phyloP scores from a whole-genome alignment of 2,888 invertebrate genomes.

The Meta bourneti region DNA sequence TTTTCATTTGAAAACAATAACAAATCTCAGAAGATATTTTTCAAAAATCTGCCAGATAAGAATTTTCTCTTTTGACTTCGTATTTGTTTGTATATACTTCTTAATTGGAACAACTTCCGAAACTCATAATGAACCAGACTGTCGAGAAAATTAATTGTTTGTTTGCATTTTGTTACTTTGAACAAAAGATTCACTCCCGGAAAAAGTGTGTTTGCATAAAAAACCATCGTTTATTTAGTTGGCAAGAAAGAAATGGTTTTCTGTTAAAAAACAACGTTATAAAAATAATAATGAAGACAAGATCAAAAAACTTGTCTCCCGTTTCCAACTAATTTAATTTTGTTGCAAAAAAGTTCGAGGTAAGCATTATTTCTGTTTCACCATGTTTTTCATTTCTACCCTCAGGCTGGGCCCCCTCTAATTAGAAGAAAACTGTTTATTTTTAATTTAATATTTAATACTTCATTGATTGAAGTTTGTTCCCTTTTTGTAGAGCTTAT shows the following conservation, averaged over 20 bases:
- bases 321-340: constrained; percentile 45
- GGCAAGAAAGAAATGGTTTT: constrained; percentile 10
- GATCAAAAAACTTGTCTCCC: constrained; percentile 39
- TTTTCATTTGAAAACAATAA: background rate
- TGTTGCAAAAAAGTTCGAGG: background rate
- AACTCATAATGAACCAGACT: background rate
- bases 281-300: constrained; percentile 25
- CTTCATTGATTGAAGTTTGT: constrained; percentile 18
- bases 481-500: background rate
- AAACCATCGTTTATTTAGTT: background rate
- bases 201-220: constrained; percentile 15
- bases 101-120: background rate
- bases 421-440: constrained; percentile 44
- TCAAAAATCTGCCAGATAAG: background rate
- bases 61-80: background rate
- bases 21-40: background rate
- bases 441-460: constrained; percentile 36
- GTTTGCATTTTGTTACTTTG: background rate
- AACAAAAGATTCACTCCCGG: background rate
- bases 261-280: constrained; percentile 11
- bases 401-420: constrained; percentile 1
- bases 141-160: background rate
- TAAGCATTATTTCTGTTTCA: background rate
- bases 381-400: background rate
- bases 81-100: background rate